Percentiles rank a stretch among this genome's conserved stretches.
These are phyloP conservation scores for Periplaneta americana DNA, from an alignment of 1,140 invertebrate genomes.

Conservation along the genomic window DNA sequence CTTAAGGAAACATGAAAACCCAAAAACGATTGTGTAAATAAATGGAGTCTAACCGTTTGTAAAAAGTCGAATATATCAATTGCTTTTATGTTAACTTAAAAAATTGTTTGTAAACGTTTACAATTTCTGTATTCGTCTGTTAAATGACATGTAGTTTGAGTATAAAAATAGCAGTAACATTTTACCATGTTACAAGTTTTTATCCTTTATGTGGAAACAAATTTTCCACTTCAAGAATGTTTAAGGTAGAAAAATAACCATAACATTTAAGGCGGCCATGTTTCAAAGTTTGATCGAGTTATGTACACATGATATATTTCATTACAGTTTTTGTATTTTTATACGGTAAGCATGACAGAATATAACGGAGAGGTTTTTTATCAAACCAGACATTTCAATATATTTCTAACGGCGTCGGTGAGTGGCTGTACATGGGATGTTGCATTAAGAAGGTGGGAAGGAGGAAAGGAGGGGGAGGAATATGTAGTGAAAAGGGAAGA, in stretches of 20 bases:
- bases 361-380: neutral
- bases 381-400: neutral
- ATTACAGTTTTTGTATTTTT: neutral
- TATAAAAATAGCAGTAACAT: neutral
- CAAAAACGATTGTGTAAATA: too few species aligned
- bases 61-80: too few species aligned
- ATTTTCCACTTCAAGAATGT: neutral
- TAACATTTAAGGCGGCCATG: neutral
- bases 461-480: neutral
- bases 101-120: too few species aligned
- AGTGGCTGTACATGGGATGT: neutral
- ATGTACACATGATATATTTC: neutral
- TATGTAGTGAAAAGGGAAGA: neutral
- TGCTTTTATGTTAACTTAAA: too few species aligned
- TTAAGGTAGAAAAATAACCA: neutral
- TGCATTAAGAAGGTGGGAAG: slow-evolving; percentile 4
- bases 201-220: neutral
- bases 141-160: neutral
- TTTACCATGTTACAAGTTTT: neutral
- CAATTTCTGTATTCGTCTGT: neutral
- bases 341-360: neutral
- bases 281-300: neutral
- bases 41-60: too few species aligned
- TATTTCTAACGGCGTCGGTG: neutral
- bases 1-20: too few species aligned